Conservation (phyloP, 2,113 vertebrate genomes). For the Brachyistius frenatus region DNA sequence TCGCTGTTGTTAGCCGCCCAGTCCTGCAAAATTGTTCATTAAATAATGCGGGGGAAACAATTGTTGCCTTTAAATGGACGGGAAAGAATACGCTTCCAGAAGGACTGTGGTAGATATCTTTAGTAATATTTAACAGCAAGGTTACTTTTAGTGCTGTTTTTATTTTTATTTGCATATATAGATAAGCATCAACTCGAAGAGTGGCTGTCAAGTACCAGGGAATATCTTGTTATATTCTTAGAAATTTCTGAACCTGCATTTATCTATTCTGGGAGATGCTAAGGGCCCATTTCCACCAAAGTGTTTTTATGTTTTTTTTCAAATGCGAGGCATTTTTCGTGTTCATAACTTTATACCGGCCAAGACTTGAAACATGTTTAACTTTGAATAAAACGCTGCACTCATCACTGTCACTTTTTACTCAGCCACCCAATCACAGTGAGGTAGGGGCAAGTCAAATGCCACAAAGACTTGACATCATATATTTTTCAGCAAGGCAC, state of each 20-base stretch:
- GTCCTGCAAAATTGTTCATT: constrained; percentile 52
- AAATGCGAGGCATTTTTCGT: neutral
- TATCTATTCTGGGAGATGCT: constrained; percentile 6
- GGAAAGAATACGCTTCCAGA: constrained; percentile 12
- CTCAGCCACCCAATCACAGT: no score
- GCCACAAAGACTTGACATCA: no score
- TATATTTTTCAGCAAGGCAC: no score
- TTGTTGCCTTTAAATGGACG: constrained; percentile 40
- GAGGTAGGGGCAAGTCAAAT: no score
- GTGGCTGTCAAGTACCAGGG: constrained; percentile 10
- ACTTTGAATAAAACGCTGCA: no score
- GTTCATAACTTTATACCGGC: no score
- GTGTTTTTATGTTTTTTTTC: neutral
- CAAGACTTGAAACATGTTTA: no score
- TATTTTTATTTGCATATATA: neutral
- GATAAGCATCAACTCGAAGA: neutral
- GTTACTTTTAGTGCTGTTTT: constrained; percentile 36
- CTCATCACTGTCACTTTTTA: neutral
- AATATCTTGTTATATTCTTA: neutral
- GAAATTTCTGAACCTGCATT: constrained; percentile 13
- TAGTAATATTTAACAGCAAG: constrained; percentile 23
- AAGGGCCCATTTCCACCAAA: no score
- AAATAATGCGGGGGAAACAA: constrained; percentile 30
- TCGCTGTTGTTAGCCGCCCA: constrained; percentile 42
- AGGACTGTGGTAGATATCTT: constrained; percentile 16